Evolutionary conservation across 2,888 invertebrate species (phyloP), one percentile per base, ranked within the genome.

Genomic region (Pollenia angustigena): DNA sequence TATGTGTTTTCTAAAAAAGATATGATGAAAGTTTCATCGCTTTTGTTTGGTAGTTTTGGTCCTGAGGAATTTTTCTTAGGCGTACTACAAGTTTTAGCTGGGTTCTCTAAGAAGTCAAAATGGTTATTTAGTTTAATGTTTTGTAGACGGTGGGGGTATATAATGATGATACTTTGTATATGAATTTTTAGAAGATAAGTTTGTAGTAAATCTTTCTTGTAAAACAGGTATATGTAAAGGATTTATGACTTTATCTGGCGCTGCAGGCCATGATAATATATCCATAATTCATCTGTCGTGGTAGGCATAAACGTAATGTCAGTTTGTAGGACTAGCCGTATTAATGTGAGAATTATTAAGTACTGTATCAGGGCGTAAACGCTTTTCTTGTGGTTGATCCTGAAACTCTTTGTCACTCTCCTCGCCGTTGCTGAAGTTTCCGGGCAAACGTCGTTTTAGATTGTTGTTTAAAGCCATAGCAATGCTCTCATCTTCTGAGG

Each of bases 291-390:
- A 92, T 89, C 91, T 91, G 71, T 90, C 89, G 85, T 90, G 90
- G 88, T 91, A 89, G 88, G 89, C 89, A 68, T 90, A 91, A 85
- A 91, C 89, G 87, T 91, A 92, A 88, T 91, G 92, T 92, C 92
- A 92, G 92, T 92, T 87, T 86, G 80, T 66, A 32, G 88, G 84
- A 72, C 86, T 88, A 23, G 88, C 81, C 16, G 88, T 78, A 32
- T 78, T 85, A 2, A 87, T 32, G 7, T 69, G 78, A 14, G 76
- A 54, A 62, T 44, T 72, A 46, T 42, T 69, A n/a, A 54, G 16
- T n/a, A 54, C 1, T n/a, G 81, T 2, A 40, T 88, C 88, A 2
- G 80, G 50, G 1, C 89, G 83, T 68, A 84, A 52, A 0, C 89
- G 88, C 66, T 89, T 88, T 14, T 87, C 88, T 71, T 72, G 82